Conservation (phyloP, 2,888 invertebrate genomes). For the Morpho deidamia region DNA sequence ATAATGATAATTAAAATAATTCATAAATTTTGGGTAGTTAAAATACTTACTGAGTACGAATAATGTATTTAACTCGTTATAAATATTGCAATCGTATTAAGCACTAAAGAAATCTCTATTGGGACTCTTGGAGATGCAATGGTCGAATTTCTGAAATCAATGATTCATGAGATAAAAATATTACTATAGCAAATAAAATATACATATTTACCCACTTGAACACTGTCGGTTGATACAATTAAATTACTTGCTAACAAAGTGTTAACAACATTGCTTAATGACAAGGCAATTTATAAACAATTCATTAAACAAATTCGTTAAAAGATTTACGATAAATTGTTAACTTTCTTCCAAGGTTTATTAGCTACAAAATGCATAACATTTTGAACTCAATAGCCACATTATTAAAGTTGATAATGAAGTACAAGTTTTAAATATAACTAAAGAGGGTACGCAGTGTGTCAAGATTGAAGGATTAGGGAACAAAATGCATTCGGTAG, state of each 20-base stretch:
- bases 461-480: constrained; percentile 56
- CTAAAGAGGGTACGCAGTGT: constrained; percentile 34
- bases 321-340: constrained; percentile 39
- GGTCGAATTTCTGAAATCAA: too few species aligned
- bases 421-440: neutral
- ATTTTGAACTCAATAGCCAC: too few species aligned
- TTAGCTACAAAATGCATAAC: neutral
- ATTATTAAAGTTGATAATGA: too few species aligned
- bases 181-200: neutral
- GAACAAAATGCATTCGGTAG: constrained; percentile 66
- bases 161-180: too few species aligned
- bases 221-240: too few species aligned
- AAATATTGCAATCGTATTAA: too few species aligned
- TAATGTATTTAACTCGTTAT: too few species aligned
- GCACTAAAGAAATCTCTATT: too few species aligned
- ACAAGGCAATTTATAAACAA: constrained; percentile 24
- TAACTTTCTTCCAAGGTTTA: constrained; percentile 28
- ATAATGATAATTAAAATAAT: too few species aligned
- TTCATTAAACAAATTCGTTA: constrained; percentile 29
- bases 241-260: constrained; percentile 5
- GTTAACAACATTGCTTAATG: constrained; percentile 12
- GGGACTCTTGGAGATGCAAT: too few species aligned
- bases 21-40: too few species aligned
- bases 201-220: neutral
- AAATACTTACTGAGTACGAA: too few species aligned